Percentiles rank a stretch among this genome's conserved stretches.
These are phyloP conservation scores for Axinella damicornis DNA, from an alignment of 37 sponge, comb jelly and placozoan species.

Conservation along the genomic window DNA sequence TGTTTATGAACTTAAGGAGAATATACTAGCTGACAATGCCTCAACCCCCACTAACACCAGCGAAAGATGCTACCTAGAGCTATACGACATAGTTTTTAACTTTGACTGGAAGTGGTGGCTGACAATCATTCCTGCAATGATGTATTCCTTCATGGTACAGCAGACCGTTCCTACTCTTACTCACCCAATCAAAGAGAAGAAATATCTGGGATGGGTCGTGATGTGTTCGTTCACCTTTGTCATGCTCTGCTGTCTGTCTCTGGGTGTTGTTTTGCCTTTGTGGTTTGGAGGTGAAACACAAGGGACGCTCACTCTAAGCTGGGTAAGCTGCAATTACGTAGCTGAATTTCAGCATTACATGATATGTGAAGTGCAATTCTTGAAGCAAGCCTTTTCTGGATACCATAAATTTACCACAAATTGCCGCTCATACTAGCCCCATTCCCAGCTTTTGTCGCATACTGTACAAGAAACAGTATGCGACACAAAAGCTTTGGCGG, in stretches of 20 bases:
- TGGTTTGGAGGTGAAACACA: constrained; percentile 43
- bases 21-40: too few relatives aligned
- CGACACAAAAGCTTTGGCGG: too few relatives aligned
- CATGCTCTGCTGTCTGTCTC: constrained; percentile 43
- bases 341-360: too few relatives aligned
- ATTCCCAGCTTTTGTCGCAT: too few relatives aligned
- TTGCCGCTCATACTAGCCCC: too few relatives aligned
- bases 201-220: constrained; percentile 39
- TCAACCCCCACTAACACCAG: not conserved
- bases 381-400: too few relatives aligned
- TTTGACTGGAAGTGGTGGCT: constrained; percentile 73
- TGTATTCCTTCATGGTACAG: constrained; percentile 68
- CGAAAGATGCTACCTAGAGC: too few relatives aligned
- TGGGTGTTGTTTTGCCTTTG: constrained; percentile 74
- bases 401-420: too few relatives aligned
- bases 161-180: constrained; percentile 73
- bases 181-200: constrained; percentile 66
- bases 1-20: not conserved
- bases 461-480: too few relatives aligned
- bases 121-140: constrained; percentile 64
- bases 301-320: constrained; percentile 40
- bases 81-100: not conserved
- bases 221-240: constrained; percentile 32
- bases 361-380: too few relatives aligned
- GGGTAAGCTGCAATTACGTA: too few relatives aligned